Percentiles rank a stretch among this genome's conserved stretches.
phyloP scores from a whole-genome alignment of 1,140 invertebrate species.

The Caenorhabditis inopinata region DNA sequence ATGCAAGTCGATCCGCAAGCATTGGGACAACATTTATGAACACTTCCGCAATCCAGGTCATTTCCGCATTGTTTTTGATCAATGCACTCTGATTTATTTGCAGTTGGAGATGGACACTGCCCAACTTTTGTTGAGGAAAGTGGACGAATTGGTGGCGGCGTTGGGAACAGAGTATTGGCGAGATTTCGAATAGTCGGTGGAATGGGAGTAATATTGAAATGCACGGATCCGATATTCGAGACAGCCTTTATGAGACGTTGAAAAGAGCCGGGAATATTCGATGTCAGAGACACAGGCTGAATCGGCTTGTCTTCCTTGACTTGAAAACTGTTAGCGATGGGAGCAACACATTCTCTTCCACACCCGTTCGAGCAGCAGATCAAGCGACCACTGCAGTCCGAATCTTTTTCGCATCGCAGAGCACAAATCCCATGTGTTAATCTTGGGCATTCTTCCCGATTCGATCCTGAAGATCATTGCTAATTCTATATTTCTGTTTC shows the following conservation, averaged over 20 bases:
- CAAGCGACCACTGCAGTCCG: constrained; percentile 48
- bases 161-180: constrained; percentile 1
- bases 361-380: constrained; percentile 59
- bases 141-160: constrained; percentile 1
- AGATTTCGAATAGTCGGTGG: neutral
- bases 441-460: constrained; percentile 48
- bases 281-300: constrained; percentile 40
- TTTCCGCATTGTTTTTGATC: constrained; percentile 28
- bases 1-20: constrained; percentile 50
- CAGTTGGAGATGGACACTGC: constrained; percentile 22
- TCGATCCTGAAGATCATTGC: neutral
- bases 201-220: constrained; percentile 14
- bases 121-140: neutral
- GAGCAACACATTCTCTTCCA: constrained; percentile 55
- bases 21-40: constrained; percentile 52
- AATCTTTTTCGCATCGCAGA: constrained; percentile 48
- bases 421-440: constrained; percentile 50
- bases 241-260: constrained; percentile 6
- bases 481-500: neutral
- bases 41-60: constrained; percentile 50
- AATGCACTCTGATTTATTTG: neutral
- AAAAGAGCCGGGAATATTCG: neutral
- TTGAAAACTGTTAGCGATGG: constrained; percentile 44
- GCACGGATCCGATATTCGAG: neutral
- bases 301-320: constrained; percentile 49